Percentiles rank a stretch among this genome's conserved stretches.
These are phyloP conservation scores for Lacerta agilis DNA, from an alignment of 2,797 vertebrate genomes.

Conservation along the genomic window DNA sequence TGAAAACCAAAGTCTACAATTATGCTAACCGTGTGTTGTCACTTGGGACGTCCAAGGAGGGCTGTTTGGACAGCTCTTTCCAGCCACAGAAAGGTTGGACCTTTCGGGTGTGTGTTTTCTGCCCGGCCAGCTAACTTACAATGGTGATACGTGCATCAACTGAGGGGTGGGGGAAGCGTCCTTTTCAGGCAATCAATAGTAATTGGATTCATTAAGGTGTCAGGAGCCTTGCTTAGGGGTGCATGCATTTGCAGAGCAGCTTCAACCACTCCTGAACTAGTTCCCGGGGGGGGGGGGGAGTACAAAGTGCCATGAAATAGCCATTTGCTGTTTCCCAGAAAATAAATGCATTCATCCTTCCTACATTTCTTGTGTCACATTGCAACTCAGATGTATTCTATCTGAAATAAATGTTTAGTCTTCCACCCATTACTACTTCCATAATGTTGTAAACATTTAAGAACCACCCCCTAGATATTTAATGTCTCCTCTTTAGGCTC, in stretches of 20 bases:
- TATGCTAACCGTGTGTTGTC: background rate
- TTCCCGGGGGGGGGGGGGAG: no score
- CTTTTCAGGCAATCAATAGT: conserved; percentile 29
- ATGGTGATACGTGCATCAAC: background rate
- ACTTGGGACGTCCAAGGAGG: background rate
- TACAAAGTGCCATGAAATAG: background rate
- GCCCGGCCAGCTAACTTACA: fast-evolving
- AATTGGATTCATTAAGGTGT: background rate
- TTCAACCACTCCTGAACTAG: background rate
- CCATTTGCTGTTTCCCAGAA: background rate
- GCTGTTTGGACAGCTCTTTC: background rate
- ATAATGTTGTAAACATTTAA: no score
- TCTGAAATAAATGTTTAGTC: background rate
- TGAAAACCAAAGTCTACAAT: background rate
- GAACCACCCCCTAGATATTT: no score
- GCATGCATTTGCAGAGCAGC: background rate
- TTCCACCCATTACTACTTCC: no score
- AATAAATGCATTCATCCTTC: background rate
- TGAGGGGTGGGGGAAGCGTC: background rate
- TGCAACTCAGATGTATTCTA: background rate
- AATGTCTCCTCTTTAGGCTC: no score
- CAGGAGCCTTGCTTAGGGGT: conserved; percentile 37
- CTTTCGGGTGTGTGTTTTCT: background rate
- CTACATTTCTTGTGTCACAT: no score
- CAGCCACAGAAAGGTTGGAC: background rate